Percentiles rank a stretch among this genome's conserved stretches.
phyloP scores from a whole-genome alignment of 2,113 vertebrate genomes.

The Sinocyclocheilus rhinocerous region DNA sequence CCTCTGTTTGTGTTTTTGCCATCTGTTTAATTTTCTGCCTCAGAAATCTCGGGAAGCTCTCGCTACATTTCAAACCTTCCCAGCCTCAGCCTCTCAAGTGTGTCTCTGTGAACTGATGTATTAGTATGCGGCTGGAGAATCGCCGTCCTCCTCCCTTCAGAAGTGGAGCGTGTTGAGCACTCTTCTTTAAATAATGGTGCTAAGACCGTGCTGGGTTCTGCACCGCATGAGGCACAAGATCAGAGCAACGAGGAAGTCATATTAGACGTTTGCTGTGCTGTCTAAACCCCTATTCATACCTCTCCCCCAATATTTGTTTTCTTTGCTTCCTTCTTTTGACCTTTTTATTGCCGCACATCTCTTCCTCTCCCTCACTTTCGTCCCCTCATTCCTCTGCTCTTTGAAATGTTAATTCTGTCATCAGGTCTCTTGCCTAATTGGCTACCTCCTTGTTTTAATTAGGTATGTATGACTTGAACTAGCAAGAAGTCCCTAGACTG shows the following conservation, averaged over 20 bases:
- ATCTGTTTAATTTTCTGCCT: constrained; percentile 47
- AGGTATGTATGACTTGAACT: not conserved
- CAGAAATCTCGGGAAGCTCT: constrained; percentile 10
- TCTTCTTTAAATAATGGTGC: constrained; percentile 43
- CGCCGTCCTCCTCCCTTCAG: constrained; percentile 5
- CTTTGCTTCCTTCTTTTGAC: not conserved
- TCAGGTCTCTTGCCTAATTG: constrained; percentile 22
- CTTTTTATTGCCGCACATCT: not conserved
- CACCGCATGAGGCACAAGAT: constrained; percentile 31
- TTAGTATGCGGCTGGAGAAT: constrained; percentile 42
- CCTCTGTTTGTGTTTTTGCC: constrained; percentile 9
- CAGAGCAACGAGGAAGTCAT: constrained; percentile 31
- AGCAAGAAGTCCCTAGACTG: not conserved
- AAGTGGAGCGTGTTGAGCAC: constrained; percentile 35
- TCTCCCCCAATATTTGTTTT: constrained; percentile 3
- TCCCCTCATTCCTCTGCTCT: constrained; percentile 24
- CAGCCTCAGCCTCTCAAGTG: constrained; percentile 19
- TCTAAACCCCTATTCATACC: constrained; percentile 9
- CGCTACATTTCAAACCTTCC: constrained; percentile 18
- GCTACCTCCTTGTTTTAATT: constrained; percentile 29
- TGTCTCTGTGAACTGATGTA: constrained; percentile 34
- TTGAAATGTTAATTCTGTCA: constrained; percentile 32
- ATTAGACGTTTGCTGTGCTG: not conserved
- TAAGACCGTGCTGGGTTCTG: constrained; percentile 36
- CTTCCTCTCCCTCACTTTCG: not conserved